Percentiles rank a stretch among this genome's conserved stretches.
phyloP scores from a whole-genome alignment of 2,797 vertebrate species.

The Graptemys geographica region DNA sequence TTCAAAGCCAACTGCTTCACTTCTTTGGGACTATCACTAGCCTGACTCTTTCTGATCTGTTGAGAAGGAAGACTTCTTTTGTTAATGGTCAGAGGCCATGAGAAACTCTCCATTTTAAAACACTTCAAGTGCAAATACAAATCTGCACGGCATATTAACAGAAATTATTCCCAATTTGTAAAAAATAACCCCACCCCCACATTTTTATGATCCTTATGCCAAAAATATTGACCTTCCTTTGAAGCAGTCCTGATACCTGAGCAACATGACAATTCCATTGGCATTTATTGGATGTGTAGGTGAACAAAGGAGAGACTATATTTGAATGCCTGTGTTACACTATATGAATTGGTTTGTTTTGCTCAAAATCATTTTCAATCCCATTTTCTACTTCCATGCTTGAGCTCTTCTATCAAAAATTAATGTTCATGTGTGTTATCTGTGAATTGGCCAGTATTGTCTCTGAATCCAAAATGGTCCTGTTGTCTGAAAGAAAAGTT shows the following conservation, averaged over 20 bases:
- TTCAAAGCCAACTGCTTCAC: slow-evolving; percentile 22
- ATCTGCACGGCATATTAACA: background rate
- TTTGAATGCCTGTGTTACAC: background rate
- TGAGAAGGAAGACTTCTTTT: slow-evolving; percentile 18
- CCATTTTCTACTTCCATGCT: slow-evolving; percentile 14
- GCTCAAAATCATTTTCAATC: slow-evolving; percentile 18
- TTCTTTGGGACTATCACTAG: too few relatives aligned
- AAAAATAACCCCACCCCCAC: background rate
- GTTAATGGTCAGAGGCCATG: background rate
- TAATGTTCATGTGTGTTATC: background rate
- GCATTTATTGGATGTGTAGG: background rate
- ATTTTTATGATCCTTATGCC: background rate
- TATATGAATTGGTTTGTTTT: background rate
- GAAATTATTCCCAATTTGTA: background rate
- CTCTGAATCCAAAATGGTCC: background rate
- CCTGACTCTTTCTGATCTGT: background rate
- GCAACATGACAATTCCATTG: background rate
- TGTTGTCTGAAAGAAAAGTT: background rate
- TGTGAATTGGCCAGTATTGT: slow-evolving; percentile 20
- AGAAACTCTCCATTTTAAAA: background rate
- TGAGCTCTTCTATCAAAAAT: slow-evolving; percentile 34
- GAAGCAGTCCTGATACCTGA: background rate
- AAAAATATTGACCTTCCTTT: background rate
- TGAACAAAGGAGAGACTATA: background rate
- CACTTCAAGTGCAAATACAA: too few relatives aligned